Evolutionary conservation across 2,888 invertebrate genomes (phyloP).

Genomic region (Deroplatys truncata): DNA sequence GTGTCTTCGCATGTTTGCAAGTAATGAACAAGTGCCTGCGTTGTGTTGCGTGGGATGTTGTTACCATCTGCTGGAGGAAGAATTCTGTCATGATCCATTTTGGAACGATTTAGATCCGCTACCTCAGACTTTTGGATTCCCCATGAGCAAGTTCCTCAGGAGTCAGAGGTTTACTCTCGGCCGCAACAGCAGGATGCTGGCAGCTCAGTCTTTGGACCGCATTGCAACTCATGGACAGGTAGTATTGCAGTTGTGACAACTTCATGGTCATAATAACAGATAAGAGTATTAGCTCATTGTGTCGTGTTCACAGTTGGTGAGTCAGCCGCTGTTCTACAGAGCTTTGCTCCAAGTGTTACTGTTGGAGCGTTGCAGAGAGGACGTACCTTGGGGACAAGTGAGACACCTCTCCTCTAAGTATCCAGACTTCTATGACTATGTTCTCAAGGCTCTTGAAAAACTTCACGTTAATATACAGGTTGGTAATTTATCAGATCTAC

Average conservation of each 20-base stretch:
- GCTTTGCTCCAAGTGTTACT: conserved; percentile 67
- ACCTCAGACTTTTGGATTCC: conserved; percentile 55
- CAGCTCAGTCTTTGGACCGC: conserved; percentile 77
- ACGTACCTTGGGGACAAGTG: conserved; percentile 51
- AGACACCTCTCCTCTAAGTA: conserved; percentile 61
- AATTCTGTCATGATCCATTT: conserved; percentile 42
- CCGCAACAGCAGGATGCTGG: conserved; percentile 78
- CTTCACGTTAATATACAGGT: conserved; percentile 52
- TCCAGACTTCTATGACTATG: conserved; percentile 64
- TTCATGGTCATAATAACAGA: too few relatives aligned
- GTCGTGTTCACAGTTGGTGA: conserved; percentile 46
- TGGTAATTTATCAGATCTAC: background rate
- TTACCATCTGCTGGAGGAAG: conserved; percentile 74
- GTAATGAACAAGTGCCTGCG: conserved; percentile 51
- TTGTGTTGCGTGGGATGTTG: conserved; percentile 86
- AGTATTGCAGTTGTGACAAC: too few relatives aligned
- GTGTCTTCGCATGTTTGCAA: conserved; percentile 63
- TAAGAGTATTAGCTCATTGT: background rate
- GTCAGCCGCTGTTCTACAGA: conserved; percentile 67
- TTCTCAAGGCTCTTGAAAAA: conserved; percentile 60
- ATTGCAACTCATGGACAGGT: conserved; percentile 43
- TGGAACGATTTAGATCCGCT: conserved; percentile 38
- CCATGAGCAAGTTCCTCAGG: conserved; percentile 59
- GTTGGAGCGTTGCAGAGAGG: conserved; percentile 43
- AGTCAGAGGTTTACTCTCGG: conserved; percentile 53